Evolutionary conservation across 2,797 vertebrate species (phyloP), one percentile per base, ranked within the genome.

Genomic region (Ctenopoma kingsleyae): DNA sequence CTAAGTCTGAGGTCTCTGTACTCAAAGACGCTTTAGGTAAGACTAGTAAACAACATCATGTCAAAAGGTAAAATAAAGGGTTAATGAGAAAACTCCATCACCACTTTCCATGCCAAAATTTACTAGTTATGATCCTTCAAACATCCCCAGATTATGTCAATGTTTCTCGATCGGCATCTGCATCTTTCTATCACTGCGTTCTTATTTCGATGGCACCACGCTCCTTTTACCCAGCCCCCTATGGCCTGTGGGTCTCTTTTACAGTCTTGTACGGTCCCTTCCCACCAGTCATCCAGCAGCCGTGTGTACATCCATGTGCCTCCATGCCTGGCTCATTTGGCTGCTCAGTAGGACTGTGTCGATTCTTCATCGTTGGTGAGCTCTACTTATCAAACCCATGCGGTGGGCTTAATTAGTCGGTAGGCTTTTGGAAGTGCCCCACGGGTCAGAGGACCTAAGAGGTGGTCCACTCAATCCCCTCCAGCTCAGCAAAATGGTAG

Each of bases 321-420:
- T 91, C 88, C 63, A 56, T 73, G 88, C 86, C 88, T 67, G 79
- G 81, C 86, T 93, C 91, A 94, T 94, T 94, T 94, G 86, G 88
- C 81, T 69, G 88, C 94, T 78, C 94, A 91, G 93, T 94, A 92
- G 93, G 93, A 93, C 86, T 76, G 80, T 79, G 81, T 86, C 23
- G 85, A 90, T 82, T 86, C 87, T 76, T 70, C 75, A 64, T 81
- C 53, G 72, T 83, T 77, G 84, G 80, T 74, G 78, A 90, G 83
- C 77, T 83, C 83, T 76, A 87, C 88, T 89, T 94, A 88, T 87
- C 87, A 84, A 84, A 87, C 85, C 80, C 90, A 93, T 91, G 92
- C 60, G 78, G 92, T 91, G 90, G 89, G 75, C 77, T 69, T 94
- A 94, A 94, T 94, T 94, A 94, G 85, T 92, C 73, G 54, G 66